These are phyloP conservation scores for Dyspetes luteomarginatus DNA, from an alignment of 2,888 invertebrate genomes.

Conservation along the genomic window DNA sequence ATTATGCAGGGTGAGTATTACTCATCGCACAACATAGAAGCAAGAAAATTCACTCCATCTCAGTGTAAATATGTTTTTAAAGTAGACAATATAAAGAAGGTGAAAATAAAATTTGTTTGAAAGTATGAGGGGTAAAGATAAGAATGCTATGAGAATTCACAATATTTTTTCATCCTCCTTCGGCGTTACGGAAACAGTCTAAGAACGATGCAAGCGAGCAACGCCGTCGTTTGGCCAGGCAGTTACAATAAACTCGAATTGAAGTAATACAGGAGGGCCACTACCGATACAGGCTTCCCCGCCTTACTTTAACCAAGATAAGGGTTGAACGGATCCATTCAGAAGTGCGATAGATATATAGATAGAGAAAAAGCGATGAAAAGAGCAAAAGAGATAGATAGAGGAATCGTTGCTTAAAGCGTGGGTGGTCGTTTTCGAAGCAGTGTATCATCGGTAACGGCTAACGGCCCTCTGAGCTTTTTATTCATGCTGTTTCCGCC, in stretches of 20 bases:
- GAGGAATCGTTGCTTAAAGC: constrained; percentile 38
- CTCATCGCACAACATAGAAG: not conserved
- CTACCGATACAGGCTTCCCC: constrained; percentile 49
- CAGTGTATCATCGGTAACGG: constrained; percentile 71
- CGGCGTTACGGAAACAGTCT: constrained; percentile 35
- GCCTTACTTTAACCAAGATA: constrained; percentile 20
- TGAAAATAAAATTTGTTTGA: constrained; percentile 10
- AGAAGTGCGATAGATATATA: constrained; percentile 29
- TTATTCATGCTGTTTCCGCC: constrained; percentile 70
- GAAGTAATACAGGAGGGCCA: constrained; percentile 65
- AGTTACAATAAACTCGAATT: constrained; percentile 70
- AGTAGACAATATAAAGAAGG: not conserved
- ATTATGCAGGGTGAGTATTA: constrained; percentile 31
- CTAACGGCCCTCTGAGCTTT: constrained; percentile 68
- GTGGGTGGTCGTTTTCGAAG: constrained; percentile 63
- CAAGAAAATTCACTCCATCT: not conserved
- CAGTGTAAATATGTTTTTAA: not conserved
- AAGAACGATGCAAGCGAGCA: constrained; percentile 4
- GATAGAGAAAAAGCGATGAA: not conserved
- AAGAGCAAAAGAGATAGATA: constrained; percentile 20
- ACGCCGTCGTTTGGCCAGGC: constrained; percentile 36
- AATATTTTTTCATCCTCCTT: not conserved
- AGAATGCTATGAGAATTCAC: not conserved
- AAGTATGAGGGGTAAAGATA: constrained; percentile 29
- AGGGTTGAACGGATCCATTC: constrained; percentile 19